Base-by-base conservation (phyloP, 2,888 invertebrate genomes). In the Chalcis sispes region DNA sequence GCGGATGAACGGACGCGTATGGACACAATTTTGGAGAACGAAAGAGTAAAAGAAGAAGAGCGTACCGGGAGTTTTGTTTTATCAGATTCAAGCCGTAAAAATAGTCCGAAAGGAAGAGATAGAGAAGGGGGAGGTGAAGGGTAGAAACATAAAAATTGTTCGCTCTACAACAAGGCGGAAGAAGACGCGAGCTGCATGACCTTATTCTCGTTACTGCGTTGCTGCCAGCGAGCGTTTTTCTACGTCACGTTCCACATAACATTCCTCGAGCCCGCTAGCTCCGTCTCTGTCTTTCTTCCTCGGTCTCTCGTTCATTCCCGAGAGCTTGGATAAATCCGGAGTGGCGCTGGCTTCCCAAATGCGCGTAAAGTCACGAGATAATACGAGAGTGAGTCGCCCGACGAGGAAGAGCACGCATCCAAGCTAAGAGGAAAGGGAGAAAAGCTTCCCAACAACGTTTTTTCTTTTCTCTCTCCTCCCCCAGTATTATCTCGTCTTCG, bases 31-130 rank as follows among this genome's bases (percentile, higher is more conserved):
- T 70, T 36, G 59, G 15, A 70, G 65, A 29, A 1, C 8, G 29
- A 32, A 20, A 58, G 23, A 32, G 50, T 5, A 15, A 36, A 10
- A 10, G 10, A 10, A 36, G 10, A 36, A 36, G 36, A 36, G 36
- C 10, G 36, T 36, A 46, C 42, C 20, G 32, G 8, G 42, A 71
- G 71, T 62, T 71, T 54, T 42, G 54, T 62, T 52, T 62, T 20
- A 27, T 36, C 36, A 25, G 2, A 27, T 36, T 5, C 27, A 32
- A 29, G 23, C n/a, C 10, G 27, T n/a, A 54, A 15, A n/a, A 42
- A 58, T 46, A 23, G 23, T 32, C 25, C 8, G 50, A 59, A 52
- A 23, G 18, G 20, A 25, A 32, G 18, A 48, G 50, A 46, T 23
- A 48, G 27, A 36, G 36, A 36, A 36, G 36, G 10, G 10, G 10